Base-by-base conservation (phyloP, 2,888 invertebrate species). In the Rhagonycha lutea region DNA sequence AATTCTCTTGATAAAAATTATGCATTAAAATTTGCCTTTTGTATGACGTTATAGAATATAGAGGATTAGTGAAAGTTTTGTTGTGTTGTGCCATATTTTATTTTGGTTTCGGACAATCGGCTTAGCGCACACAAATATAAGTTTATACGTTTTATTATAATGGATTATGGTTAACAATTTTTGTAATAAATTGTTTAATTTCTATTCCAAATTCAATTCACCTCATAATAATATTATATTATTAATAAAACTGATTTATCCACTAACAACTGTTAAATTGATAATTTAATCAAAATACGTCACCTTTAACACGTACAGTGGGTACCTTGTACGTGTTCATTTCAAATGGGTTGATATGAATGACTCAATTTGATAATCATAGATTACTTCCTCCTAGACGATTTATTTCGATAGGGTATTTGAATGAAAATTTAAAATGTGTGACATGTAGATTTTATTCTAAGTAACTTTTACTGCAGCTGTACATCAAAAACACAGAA, bases 231-330 rank as follows among this genome's bases (percentile, higher is more conserved):
- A 7, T 7, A 47, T 47, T n/a, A 47, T n/a, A n/a, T n/a, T 47
- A 12, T 47, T 47, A 47, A 8, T 47, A 47, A n/a, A 47, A 47
- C 47, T n/a, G 47, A 47, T 47, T 47, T 47, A 47, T 47, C 47
- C 47, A 47, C n/a, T 47, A 47, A 47, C 47, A 73, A 70, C 67
- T 68, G 73, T 73, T 76, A 68, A 76, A 70, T 73, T 76, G 73
- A 73, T 73, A 76, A 73, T 70, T 73, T 47, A n/a, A 73, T 73
- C 70, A 73, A 72, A 73, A 62, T 60, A 63, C 73, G 76, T 76
- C 76, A 76, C 76, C 61, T 70, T 76, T 47, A 28, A 47, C 76
- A 76, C 73, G 76, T 73, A 47, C 47, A 47, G 47, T 47, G 47
- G 47, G 47, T 68, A 73, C 67, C 62, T 76, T 61, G 70, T 61